Evolutionary conservation across 2,113 vertebrate genomes (phyloP), one percentile per base, ranked within the genome.

Genomic region (Axis porcinus): DNA sequence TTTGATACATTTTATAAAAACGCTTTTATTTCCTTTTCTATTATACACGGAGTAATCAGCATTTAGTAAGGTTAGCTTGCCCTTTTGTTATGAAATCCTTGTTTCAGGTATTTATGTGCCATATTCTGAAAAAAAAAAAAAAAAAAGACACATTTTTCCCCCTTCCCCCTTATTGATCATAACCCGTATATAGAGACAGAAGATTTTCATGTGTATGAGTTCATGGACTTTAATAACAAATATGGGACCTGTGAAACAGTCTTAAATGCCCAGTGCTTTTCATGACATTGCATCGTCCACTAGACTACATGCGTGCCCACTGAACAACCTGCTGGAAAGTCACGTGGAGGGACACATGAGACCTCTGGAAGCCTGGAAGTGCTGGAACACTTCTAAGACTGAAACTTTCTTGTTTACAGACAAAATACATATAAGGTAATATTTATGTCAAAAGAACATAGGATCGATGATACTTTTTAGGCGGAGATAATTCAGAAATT

Each of bases 1-100:
- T 99, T 99, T 99, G 98, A 98, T 98, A 98, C 98, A 97, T 99
- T 99, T 99, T 99, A 98, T 98, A 98, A 99, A 99, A 99, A 98
- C 94, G 96, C 98, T 98, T 99, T 99, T 99, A 98, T 99, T 99
- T 99, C 98, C 98, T 98, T 98, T 99, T 98, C 98, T 99, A 98
- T 99, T 99, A 98, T 98, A 98, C 98, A 98, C 93, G 96, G 96
- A 98, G 97, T 98, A 98, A 98, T 99, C 98, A 98, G 98, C 96
- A 98, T 98, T 96, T 98, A 98, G 98, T 99, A 97, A 98, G 98
- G 98, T 98, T 98, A 98, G 98, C 98, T 98, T 98, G 98, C 97
- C 98, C 98, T 99, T 99, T 99, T 96, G 97, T 98, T 98, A 98
- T 97, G 97, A 99, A 99, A 98, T 97, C 90, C 96, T 97, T 97